Conservation (phyloP, 2,797 vertebrate species). For the Ceryle rudis region DNA sequence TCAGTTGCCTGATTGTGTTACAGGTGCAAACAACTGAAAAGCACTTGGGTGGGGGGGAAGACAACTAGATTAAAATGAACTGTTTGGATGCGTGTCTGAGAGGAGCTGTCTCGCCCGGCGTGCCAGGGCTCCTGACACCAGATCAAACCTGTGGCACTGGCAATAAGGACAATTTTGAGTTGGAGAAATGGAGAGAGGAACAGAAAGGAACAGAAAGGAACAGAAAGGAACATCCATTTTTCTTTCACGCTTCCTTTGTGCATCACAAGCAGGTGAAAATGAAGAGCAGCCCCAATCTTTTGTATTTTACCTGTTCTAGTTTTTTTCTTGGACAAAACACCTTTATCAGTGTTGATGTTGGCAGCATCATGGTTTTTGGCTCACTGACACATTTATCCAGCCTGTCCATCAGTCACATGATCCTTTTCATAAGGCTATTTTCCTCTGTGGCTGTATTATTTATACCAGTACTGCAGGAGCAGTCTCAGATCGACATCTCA, state of each 20-base stretch:
- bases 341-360: background rate
- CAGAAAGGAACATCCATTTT: background rate
- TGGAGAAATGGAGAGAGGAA: background rate
- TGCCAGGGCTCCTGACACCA: background rate
- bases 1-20: background rate
- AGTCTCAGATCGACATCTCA: accelerated
- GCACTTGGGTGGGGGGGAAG: background rate
- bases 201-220: too few relatives aligned
- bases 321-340: background rate
- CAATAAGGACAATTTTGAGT: background rate
- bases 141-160: background rate
- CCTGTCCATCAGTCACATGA: background rate
- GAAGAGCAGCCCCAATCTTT: background rate
- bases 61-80: background rate
- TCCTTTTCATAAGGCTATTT: background rate
- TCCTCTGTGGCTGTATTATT: background rate
- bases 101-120: accelerated
- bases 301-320: background rate
- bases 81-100: background rate
- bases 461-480: background rate
- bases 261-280: background rate
- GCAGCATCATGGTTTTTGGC: background rate
- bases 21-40: background rate
- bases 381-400: background rate
- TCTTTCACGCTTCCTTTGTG: background rate